Evolutionary conservation across 2,888 invertebrate species (phyloP), one percentile per base, ranked within the genome.

Genomic region (Lepetodrilus schrolli): DNA sequence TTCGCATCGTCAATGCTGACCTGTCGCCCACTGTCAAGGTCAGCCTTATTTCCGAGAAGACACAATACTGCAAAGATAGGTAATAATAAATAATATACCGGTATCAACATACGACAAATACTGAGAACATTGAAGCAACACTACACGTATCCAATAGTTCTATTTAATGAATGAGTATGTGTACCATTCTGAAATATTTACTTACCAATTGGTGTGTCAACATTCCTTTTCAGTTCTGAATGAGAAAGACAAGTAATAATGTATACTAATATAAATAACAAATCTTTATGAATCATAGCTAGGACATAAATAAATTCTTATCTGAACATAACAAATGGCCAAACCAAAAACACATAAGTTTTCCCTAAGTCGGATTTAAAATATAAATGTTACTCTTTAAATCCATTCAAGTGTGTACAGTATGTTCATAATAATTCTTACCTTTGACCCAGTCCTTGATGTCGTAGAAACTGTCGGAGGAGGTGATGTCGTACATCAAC

Each of bases 391-490:
- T n/a, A n/a, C n/a, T n/a, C n/a, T n/a, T n/a, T n/a, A n/a, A n/a
- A n/a, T n/a, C n/a, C n/a, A n/a, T n/a, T n/a, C n/a, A n/a, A n/a
- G n/a, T n/a, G n/a, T n/a, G n/a, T n/a, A n/a, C n/a, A n/a, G n/a
- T n/a, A n/a, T n/a, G n/a, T n/a, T n/a, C n/a, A n/a, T n/a, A n/a
- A n/a, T n/a, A n/a, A n/a, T n/a, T 77, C 82, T 77, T 87, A 92
- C 92, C 96, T 86, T 93, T 93, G 1, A 96, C 95, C 97, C 96
- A 97, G n/a, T 92, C 92, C 90, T 96, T 95, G 81, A 96, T 94
- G 76, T 94, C 94, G 2, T 92, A 91, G 88, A 96, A 97, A 73
- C 94, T 95, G 76, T 93, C 92, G 51, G 93, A 91, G 77, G 94
- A 94, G 2, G 96, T 95, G 77, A 97, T 93, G 89, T 97, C 97